These are phyloP conservation scores for Martes flavigula DNA, from an alignment of 2,797 vertebrate species.

Conservation along the genomic window DNA sequence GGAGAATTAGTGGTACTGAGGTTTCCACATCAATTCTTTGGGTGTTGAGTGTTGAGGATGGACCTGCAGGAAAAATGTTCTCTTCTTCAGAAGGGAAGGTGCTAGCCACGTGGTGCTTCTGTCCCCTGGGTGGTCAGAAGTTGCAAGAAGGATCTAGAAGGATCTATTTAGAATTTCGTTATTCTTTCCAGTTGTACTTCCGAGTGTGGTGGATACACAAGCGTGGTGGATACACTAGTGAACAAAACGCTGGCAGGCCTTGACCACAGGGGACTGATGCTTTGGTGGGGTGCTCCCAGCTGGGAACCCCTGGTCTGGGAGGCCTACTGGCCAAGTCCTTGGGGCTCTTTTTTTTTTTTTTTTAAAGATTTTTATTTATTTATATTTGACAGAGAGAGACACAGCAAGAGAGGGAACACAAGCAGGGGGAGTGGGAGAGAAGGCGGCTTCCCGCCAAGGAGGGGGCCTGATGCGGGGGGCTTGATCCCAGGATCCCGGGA, in stretches of 20 bases:
- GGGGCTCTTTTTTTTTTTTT: background rate
- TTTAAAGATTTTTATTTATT: too few species aligned
- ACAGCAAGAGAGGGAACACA: too few species aligned
- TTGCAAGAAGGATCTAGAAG: background rate
- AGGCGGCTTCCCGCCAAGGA: too few species aligned
- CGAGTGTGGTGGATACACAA: background rate
- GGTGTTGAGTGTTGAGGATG: background rate
- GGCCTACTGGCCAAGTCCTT: background rate
- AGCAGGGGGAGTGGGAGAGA: too few species aligned
- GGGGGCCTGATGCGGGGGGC: too few species aligned
- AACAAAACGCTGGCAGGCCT: background rate
- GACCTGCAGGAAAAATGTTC: background rate
- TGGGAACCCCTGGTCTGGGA: background rate
- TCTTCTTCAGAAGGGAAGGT: background rate
- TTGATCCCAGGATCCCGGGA: too few species aligned
- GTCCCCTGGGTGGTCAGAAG: background rate
- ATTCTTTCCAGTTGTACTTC: background rate
- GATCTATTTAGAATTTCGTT: background rate
- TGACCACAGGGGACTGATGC: background rate
- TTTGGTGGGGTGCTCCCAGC: background rate
- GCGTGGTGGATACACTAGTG: background rate
- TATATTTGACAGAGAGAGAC: too few species aligned
- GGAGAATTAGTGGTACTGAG: background rate
- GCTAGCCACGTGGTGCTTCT: background rate
- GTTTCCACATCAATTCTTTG: background rate